Conservation (phyloP, 2,113 vertebrate genomes). For the Catharus fuscescens region DNA sequence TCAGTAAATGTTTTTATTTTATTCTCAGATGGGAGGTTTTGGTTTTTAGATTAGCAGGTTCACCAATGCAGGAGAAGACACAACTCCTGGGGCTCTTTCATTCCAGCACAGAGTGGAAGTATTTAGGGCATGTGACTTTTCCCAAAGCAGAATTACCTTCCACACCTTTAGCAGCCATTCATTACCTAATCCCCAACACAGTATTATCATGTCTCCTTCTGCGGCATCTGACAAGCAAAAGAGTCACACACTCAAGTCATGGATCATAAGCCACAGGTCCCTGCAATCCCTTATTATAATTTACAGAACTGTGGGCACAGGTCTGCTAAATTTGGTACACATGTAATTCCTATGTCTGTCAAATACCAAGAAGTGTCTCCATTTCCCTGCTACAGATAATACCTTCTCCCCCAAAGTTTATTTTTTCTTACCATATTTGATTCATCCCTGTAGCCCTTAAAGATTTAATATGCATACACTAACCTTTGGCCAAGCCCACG, state of each 20-base stretch:
- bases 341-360: not conserved
- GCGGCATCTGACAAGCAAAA: not conserved
- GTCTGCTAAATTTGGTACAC: not conserved
- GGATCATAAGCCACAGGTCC: not conserved
- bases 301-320: not conserved
- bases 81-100: not conserved
- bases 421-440: not conserved
- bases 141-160: not conserved
- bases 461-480: not conserved
- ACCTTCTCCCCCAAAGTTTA: not conserved
- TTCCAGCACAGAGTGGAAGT: fast-evolving
- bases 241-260: not conserved
- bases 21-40: not conserved
- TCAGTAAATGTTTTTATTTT: not conserved
- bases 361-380: not conserved
- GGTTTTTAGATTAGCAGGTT: not conserved
- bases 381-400: not conserved
- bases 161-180: not conserved
- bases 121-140: not conserved
- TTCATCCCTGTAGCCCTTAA: not conserved
- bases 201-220: not conserved
- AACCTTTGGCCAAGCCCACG: not conserved
- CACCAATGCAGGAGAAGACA: not conserved
- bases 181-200: not conserved
- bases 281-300: not conserved